Evolutionary conservation across 2,113 vertebrate genomes (phyloP), one percentile per base, ranked within the genome.

Genomic region (Oreochromis tanganicae): DNA sequence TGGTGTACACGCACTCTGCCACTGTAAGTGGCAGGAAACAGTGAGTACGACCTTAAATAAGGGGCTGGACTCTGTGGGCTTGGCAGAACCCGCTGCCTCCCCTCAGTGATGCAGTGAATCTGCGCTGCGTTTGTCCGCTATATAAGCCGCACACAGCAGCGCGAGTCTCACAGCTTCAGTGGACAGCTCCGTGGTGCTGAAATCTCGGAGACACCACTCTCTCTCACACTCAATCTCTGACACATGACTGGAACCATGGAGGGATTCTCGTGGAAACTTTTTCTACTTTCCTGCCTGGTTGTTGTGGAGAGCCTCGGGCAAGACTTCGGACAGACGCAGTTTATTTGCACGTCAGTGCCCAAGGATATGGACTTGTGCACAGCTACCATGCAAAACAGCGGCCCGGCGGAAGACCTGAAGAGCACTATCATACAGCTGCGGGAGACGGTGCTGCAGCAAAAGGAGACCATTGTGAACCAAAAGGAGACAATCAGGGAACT

Each of bases 311-410:
- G 96, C 59, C 95, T 95, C 16, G 95, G 95, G 7, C 97, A 98
- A 95, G 96, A 98, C 95, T 96, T 98, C 89, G 97, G 97, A 87
- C 98, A 97, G 94, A 98, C 97, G 66, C 98, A 98, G 84, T 99
- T 99, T 92, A 97, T 99, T 92, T 99, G 98, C 97, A 99, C 98
- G 91, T 99, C 98, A 83, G 98, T 99, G 94, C 98, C 98, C n/a
- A 97, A 97, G 96, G 98, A 99, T 94, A 97, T 97, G 96, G 98
- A 99, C 96, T 86, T 99, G 97, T 99, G 98, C 94, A 95, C 97
- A 2, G 97, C 98, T 43, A 94, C 97, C 5, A 97, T 97, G 96
- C 97, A 98, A 93, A 97, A 97, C 92, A 96, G 96, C 92, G 98
- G 97, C 7, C 96, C 97, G 41, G 96, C 96, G n/a, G 98, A 99